phyloP scores from a whole-genome alignment of 2,797 vertebrate species.

The Silurus aristotelis region DNA sequence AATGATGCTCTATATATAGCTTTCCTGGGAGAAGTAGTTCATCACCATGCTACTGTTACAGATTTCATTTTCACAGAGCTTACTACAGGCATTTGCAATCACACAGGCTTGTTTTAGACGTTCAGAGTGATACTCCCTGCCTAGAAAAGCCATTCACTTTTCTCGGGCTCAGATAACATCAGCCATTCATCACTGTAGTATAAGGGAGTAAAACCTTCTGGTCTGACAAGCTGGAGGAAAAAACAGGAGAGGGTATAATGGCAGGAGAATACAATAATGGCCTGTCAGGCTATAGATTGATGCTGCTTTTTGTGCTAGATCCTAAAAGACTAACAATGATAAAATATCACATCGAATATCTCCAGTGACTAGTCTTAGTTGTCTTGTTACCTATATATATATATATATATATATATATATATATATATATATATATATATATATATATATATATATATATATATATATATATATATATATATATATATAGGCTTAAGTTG shows the following conservation, averaged over 20 bases:
- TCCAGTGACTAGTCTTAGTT: neutral
- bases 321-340: slow-evolving; percentile 46
- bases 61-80: slow-evolving; percentile 32
- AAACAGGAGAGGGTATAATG: slow-evolving; percentile 40
- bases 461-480: too few species aligned
- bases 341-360: slow-evolving; percentile 47
- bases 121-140: slow-evolving; percentile 38
- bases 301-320: slow-evolving; percentile 49
- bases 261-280: slow-evolving; percentile 45
- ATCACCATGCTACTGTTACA: slow-evolving; percentile 34
- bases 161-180: slow-evolving; percentile 46
- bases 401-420: neutral
- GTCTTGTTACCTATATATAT: neutral
- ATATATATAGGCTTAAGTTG: neutral
- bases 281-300: slow-evolving; percentile 48
- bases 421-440: too few species aligned
- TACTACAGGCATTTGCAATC: slow-evolving; percentile 30
- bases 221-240: slow-evolving; percentile 31
- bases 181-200: slow-evolving; percentile 48
- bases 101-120: slow-evolving; percentile 37
- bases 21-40: slow-evolving; percentile 23
- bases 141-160: slow-evolving; percentile 36
- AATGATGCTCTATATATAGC: slow-evolving; percentile 32
- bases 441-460: too few species aligned
- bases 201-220: slow-evolving; percentile 46